These are phyloP conservation scores for Zophobas atratus DNA, from an alignment of 1,140 invertebrate species.

Conservation along the genomic window DNA sequence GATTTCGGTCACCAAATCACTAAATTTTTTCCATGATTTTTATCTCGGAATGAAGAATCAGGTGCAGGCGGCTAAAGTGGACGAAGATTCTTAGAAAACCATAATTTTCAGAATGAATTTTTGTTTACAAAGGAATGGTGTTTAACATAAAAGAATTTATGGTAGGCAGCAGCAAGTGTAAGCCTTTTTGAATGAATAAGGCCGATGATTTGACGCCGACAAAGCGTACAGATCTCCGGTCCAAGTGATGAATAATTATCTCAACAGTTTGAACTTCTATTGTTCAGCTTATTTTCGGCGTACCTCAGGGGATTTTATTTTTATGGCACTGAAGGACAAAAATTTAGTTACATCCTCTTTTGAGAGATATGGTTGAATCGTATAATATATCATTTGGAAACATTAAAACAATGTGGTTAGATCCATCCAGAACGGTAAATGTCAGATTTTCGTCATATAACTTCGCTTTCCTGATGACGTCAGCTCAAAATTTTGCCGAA, in stretches of 20 bases:
- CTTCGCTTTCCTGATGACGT: too few species aligned
- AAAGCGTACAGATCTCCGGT: neutral
- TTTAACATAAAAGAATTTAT: constrained; percentile 6
- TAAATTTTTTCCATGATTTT: too few species aligned
- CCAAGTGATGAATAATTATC: constrained; percentile 24
- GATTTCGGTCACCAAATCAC: too few species aligned
- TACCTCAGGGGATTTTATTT: constrained; percentile 4
- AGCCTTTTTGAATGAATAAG: constrained; percentile 2
- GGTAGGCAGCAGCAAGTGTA: neutral
- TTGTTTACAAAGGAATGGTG: neutral
- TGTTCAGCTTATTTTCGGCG: constrained; percentile 14
- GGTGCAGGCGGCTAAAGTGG: too few species aligned
- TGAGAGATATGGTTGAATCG: too few species aligned
- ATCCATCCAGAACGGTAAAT: too few species aligned
- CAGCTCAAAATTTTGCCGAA: too few species aligned
- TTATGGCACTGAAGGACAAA: constrained; percentile 11
- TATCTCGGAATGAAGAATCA: too few species aligned
- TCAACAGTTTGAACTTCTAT: constrained; percentile 5
- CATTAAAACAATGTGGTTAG: too few species aligned
- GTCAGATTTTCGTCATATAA: too few species aligned
- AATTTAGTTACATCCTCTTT: neutral
- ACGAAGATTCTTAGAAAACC: too few species aligned
- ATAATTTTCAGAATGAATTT: neutral
- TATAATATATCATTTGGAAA: too few species aligned
- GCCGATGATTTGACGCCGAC: neutral